phyloP scores from a whole-genome alignment of 2,113 vertebrate species.

The Brienomyrus longianalis region DNA sequence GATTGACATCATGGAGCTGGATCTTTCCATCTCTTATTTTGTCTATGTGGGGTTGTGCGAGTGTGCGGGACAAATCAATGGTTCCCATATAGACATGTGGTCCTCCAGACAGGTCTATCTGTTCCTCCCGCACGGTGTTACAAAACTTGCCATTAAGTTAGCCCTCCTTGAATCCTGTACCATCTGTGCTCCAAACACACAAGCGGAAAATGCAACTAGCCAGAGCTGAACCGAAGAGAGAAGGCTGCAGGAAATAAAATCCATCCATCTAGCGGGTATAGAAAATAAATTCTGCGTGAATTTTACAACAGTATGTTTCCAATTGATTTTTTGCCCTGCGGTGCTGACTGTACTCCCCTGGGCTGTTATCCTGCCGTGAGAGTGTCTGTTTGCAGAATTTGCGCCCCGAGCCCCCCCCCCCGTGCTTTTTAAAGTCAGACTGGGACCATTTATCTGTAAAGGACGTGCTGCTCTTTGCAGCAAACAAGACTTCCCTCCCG shows the following conservation, averaged over 20 bases:
- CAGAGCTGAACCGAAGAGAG: neutral
- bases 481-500: neutral
- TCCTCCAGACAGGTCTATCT: neutral
- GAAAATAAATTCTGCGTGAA: neutral
- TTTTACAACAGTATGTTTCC: neutral
- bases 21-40: neutral
- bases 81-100: neutral
- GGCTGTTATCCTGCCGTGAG: neutral
- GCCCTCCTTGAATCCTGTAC: neutral
- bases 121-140: neutral
- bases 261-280: neutral
- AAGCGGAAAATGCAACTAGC: neutral
- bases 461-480: neutral
- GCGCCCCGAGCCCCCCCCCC: neutral
- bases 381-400: neutral
- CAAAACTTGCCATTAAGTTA: neutral
- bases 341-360: neutral
- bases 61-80: neutral
- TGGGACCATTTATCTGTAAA: neutral
- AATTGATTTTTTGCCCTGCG: neutral
- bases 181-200: neutral
- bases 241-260: neutral
- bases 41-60: neutral
- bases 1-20: neutral
- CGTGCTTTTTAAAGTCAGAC: neutral